Evolutionary conservation across 2,113 vertebrate genomes (phyloP).

Genomic region (Chaetorhynchus papuensis): DNA sequence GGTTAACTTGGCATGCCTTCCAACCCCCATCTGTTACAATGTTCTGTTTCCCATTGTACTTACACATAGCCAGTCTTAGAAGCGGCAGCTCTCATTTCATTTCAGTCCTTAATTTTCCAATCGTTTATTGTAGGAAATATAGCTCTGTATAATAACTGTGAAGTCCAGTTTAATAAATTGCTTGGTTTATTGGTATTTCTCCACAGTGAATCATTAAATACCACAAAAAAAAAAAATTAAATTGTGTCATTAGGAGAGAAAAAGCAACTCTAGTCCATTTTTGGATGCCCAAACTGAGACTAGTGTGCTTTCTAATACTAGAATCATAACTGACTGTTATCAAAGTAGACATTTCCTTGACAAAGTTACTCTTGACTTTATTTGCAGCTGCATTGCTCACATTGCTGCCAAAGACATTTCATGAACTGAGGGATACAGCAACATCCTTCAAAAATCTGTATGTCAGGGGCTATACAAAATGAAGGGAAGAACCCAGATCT

Average conservation of each 20-base stretch:
- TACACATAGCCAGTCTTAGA: not conserved
- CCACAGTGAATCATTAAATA: not conserved
- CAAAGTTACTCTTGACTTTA: not conserved
- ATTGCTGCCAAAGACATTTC: not conserved
- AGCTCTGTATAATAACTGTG: not conserved
- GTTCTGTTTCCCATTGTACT: not conserved
- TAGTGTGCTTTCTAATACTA: not conserved
- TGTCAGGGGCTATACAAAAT: not conserved
- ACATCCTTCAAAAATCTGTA: not conserved
- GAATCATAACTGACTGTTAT: not conserved
- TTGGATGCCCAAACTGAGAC: not conserved
- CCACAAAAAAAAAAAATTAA: not conserved
- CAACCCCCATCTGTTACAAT: not conserved
- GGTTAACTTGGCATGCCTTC: not conserved
- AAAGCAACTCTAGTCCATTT: not conserved
- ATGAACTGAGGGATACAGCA: not conserved
- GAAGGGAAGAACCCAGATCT: not conserved
- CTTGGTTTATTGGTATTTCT: not conserved
- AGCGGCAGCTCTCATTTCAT: not conserved
- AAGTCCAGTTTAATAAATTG: not conserved
- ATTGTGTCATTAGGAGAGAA: not conserved
- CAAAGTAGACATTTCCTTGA: not conserved
- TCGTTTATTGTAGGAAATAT: not conserved
- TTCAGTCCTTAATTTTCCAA: not conserved
- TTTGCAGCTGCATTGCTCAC: not conserved